Evolutionary conservation across 2,113 vertebrate genomes (phyloP).

Genomic region (Emydura subglobosa): DNA sequence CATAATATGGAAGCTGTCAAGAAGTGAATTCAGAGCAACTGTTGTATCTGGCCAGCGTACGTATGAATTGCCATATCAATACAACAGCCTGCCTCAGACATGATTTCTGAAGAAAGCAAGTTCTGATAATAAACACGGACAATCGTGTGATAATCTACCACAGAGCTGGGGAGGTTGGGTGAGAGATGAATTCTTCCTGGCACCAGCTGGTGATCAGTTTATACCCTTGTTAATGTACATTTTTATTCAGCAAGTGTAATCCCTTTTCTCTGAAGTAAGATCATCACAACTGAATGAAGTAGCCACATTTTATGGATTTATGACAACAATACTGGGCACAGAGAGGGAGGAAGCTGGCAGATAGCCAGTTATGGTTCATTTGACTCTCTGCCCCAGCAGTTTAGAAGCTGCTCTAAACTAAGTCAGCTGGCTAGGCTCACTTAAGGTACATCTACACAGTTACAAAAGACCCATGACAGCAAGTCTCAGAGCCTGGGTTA

Average conservation of each 20-base stretch:
- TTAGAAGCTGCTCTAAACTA: not conserved
- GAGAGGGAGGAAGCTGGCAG: not conserved
- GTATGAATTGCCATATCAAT: not conserved
- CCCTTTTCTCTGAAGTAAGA: not conserved
- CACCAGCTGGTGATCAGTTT: not conserved
- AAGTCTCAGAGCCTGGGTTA: not conserved
- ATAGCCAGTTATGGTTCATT: not conserved
- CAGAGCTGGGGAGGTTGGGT: not conserved
- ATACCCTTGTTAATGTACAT: not conserved
- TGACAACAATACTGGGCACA: not conserved
- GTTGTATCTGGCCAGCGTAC: not conserved
- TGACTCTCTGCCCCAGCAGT: not conserved
- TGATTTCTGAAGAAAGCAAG: not conserved
- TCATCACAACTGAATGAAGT: not conserved
- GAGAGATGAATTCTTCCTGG: not conserved
- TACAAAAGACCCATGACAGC: not conserved
- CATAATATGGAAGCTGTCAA: slow-evolving; percentile 44
- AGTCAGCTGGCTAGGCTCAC: not conserved
- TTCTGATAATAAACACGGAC: not conserved
- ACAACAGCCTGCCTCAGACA: not conserved
- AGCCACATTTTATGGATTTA: not conserved
- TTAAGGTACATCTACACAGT: not conserved
- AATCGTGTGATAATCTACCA: not conserved
- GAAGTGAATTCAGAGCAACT: slow-evolving; percentile 12
- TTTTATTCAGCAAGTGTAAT: not conserved